Percentiles rank a stretch among this genome's conserved stretches.
Conservation (phyloP, 1,140 invertebrate species). For the Leptinotarsa defecta region DNA sequence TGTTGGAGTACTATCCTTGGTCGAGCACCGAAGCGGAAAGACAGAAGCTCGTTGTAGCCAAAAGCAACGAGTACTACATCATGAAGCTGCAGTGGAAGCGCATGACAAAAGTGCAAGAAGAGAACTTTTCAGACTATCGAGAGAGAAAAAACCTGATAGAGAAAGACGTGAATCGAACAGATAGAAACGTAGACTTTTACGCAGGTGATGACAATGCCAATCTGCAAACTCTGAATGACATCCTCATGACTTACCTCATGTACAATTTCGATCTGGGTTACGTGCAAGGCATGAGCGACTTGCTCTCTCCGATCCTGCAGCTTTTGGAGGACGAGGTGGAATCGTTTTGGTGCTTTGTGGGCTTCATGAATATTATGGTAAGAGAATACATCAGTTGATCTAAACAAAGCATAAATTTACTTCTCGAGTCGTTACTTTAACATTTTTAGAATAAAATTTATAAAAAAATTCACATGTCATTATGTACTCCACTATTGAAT, state of each 20-base stretch:
- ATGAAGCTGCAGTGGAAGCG: slow-evolving; percentile 98
- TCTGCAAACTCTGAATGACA: slow-evolving; percentile 82
- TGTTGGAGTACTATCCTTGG: slow-evolving; percentile 90
- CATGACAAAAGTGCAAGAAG: slow-evolving; percentile 85
- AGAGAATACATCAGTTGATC: slow-evolving; percentile 44
- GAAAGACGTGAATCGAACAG: slow-evolving; percentile 96
- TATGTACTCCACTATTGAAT: too few relatives aligned
- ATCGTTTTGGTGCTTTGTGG: slow-evolving; percentile 99
- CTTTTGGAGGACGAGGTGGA: slow-evolving; percentile 92
- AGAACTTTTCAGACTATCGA: slow-evolving; percentile 83
- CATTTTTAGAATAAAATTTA: too few relatives aligned
- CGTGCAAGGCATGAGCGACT: slow-evolving; percentile 96
- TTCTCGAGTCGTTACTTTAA: too few relatives aligned
- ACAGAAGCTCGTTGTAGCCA: slow-evolving; percentile 69
- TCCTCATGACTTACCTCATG: slow-evolving; percentile 99
- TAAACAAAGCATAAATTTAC: too few relatives aligned
- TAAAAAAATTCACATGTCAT: too few relatives aligned
- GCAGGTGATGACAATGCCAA: slow-evolving; percentile 91
- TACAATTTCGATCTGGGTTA: slow-evolving; percentile 99
- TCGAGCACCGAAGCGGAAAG: slow-evolving; percentile 75
- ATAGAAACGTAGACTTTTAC: slow-evolving; percentile 89
- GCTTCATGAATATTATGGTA: slow-evolving; percentile 96
- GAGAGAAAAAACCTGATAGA: slow-evolving; percentile 95
- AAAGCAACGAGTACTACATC: slow-evolving; percentile 85
- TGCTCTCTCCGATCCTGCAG: slow-evolving; percentile 90